Evolutionary conservation across 2,888 invertebrate species (phyloP).

Genomic region (Rotaria magnacalcarata): DNA sequence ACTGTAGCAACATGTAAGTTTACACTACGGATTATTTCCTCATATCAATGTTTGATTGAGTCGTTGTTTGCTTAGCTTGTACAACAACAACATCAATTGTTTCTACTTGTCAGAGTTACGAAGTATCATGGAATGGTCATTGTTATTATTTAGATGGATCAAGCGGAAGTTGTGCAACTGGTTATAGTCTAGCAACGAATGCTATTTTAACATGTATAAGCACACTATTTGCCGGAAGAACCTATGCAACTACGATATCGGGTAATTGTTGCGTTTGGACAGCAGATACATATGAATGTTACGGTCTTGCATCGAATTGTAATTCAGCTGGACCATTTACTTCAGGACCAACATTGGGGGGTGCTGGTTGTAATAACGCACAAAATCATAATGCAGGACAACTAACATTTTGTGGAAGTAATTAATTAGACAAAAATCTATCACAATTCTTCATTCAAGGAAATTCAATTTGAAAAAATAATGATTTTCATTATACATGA

Average conservation of each 20-base stretch:
- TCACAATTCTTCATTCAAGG: not conserved
- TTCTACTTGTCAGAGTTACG: not conserved
- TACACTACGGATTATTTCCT: not conserved
- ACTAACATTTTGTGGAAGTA: not conserved
- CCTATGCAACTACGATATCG: not conserved
- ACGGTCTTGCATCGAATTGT: not conserved
- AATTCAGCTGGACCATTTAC: not conserved
- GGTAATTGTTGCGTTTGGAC: not conserved
- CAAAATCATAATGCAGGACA: not conserved
- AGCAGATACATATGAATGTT: constrained; percentile 11
- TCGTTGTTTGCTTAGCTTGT: not conserved
- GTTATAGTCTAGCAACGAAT: not conserved
- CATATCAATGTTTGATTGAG: no score
- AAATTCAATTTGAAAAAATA: no score
- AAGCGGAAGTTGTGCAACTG: not conserved
- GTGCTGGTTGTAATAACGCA: not conserved
- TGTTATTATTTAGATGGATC: constrained; percentile 25
- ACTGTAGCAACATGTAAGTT: not conserved
- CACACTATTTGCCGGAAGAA: not conserved
- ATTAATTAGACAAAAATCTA: not conserved
- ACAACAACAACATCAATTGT: not conserved
- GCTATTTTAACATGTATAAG: not conserved
- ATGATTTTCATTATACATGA: no score
- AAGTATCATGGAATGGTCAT: constrained; percentile 18
- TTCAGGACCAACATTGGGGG: not conserved